Conservation (phyloP, 1,140 invertebrate species). For the Mya arenaria region DNA sequence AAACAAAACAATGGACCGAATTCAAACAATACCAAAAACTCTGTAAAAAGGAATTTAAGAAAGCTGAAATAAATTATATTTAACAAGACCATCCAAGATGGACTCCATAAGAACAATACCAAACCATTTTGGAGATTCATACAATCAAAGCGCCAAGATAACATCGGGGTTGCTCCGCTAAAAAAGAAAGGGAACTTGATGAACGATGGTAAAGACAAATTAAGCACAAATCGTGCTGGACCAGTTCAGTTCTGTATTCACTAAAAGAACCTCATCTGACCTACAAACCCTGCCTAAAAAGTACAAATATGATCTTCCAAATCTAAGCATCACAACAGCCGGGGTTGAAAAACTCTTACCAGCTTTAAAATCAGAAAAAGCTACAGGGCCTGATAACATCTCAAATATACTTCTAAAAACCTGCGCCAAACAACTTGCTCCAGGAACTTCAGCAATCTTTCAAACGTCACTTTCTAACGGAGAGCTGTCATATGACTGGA, state of each 20-base stretch:
- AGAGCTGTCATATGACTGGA: slow-evolving; percentile 19
- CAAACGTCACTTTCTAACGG: neutral
- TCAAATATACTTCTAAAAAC: neutral
- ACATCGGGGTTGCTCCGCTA: slow-evolving; percentile 4
- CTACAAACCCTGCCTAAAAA: no score
- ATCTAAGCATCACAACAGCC: neutral
- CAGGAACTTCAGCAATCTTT: neutral
- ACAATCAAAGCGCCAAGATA: slow-evolving; percentile 16
- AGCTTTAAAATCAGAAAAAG: neutral
- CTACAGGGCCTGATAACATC: neutral
- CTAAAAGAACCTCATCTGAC: neutral
- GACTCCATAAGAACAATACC: no score
- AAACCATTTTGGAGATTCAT: slow-evolving; percentile 9
- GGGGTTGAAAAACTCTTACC: neutral
- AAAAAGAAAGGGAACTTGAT: neutral
- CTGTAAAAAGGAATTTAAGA: neutral
- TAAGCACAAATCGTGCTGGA: slow-evolving; percentile 10
- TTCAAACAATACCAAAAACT: neutral
- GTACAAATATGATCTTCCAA: neutral
- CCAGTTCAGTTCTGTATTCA: slow-evolving; percentile 55
- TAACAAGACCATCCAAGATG: no score
- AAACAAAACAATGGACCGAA: neutral
- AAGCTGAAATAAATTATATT: neutral
- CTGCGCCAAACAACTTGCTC: neutral
- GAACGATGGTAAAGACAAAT: slow-evolving; percentile 2